Base-by-base conservation (phyloP, 2,113 vertebrate genomes). In the Phaethornis superciliosus region DNA sequence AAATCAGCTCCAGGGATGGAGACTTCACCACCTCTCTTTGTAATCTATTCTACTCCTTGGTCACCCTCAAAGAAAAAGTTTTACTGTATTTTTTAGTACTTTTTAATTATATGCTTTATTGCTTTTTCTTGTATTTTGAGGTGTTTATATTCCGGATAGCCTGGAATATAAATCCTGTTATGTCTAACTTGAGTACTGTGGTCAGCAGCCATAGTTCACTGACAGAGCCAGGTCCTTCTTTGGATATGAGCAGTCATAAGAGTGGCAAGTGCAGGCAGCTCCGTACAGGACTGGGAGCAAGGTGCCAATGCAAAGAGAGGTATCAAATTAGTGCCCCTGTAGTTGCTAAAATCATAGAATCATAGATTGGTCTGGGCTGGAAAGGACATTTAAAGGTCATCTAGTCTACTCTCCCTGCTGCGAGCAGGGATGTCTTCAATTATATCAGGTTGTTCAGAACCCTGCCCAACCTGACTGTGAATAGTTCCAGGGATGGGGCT, bases 281-380 rank as follows among this genome's bases (percentile, higher is more conserved):
- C 16, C 81, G 16, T 51, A 15, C 62, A 37, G 49, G 8, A 13
- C 26, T 80, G 15, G 30, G 30, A 52, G 13, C 18, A 85, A 60
- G 0, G 0, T 67, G 7, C 6, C 27, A 74, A 1, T 51, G n/a
- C 27, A 15, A 78, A 69, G 30, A 54, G 5, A 44, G 4, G 0
- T 83, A 54, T 80, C 63, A 83, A 42, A 81, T 27, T 11, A 27
- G 6, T 20, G 21, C 69, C 11, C 10, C 6, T 64, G 47, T 37
- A 59, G 22, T 21, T 85, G 27, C 56, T 59, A 77, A 80, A 85
- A 55, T 55, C 27, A 54, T 27, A 54, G 26, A 16, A 52, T 52
- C 49, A 49, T 49, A 49, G 22, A 49, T 22, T 22, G 47, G 47
- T 49, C 22, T 49, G 47, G 19, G 47, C 23, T 49, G 47, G 47